Percentiles rank a stretch among this genome's conserved stretches.
Evolutionary conservation across 2,797 vertebrate genomes (phyloP).

Genomic region (Hyperoplus lanceolatus): DNA sequence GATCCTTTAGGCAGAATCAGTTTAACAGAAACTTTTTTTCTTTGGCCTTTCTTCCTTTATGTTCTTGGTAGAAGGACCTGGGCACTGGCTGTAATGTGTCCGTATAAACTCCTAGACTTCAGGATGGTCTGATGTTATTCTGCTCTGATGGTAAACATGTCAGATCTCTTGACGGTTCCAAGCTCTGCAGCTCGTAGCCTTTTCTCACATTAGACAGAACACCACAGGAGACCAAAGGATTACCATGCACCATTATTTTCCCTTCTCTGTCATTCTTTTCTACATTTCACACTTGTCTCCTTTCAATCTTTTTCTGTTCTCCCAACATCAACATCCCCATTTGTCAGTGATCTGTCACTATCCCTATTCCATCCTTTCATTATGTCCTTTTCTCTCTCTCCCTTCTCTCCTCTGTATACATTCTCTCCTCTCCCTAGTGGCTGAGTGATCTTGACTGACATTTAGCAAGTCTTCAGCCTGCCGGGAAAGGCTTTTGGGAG

Average conservation of each 20-base stretch:
- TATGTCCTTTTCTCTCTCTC: constrained; percentile 5
- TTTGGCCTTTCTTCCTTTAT: not conserved
- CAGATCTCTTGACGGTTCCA: constrained; percentile 41
- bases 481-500: constrained; percentile 59
- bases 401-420: constrained; percentile 20
- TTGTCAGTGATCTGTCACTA: constrained; percentile 29
- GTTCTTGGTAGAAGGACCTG: constrained; percentile 21
- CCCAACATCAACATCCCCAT: constrained; percentile 7
- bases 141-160: constrained; percentile 35
- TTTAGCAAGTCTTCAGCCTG: constrained; percentile 57
- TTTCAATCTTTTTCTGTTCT: not conserved
- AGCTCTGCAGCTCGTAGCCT: constrained; percentile 45
- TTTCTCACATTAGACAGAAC: constrained; percentile 50
- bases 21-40: constrained; percentile 32
- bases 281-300: constrained; percentile 13
- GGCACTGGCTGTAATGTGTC: not conserved
- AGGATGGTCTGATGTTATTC: constrained; percentile 27
- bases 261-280: constrained; percentile 15
- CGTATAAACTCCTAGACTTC: constrained; percentile 7
- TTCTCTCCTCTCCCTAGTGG: constrained; percentile 32
- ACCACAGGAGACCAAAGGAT: constrained; percentile 55
- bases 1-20: constrained; percentile 36
- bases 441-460: constrained; percentile 65
- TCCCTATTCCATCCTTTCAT: constrained; percentile 32
- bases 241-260: constrained; percentile 56